These are phyloP conservation scores for Amphimedon queenslandica DNA, from an alignment of 37 sponge, comb jelly and placozoan species.

Conservation along the genomic window DNA sequence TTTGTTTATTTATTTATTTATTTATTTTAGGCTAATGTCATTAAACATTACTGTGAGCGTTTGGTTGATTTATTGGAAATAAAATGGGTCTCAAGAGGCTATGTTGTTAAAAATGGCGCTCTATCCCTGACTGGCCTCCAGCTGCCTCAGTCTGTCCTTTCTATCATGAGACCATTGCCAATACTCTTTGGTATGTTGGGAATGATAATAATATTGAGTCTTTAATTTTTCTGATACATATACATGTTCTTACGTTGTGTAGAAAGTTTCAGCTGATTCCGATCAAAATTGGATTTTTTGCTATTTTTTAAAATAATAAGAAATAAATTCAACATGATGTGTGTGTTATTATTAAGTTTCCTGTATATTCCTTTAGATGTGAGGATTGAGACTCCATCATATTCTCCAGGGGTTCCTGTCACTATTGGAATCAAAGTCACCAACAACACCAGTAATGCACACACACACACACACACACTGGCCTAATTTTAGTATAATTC, in stretches of 20 bases:
- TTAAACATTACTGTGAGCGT: slow-evolving; percentile 40
- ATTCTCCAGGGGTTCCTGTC: background rate
- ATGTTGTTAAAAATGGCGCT: background rate
- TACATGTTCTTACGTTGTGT: too few relatives aligned
- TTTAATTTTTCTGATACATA: too few relatives aligned
- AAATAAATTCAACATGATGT: too few relatives aligned
- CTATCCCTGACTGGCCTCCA: slow-evolving; percentile 25
- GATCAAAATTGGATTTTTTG: too few relatives aligned
- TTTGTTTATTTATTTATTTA: background rate
- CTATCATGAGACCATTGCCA: slow-evolving; percentile 32
- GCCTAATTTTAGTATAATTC: too few relatives aligned
- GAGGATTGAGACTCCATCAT: background rate
- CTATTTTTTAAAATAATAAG: too few relatives aligned
- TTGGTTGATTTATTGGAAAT: slow-evolving; percentile 17
- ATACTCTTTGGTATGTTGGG: slow-evolving; percentile 54
- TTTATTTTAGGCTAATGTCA: slow-evolving; percentile 7
- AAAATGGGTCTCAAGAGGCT: slow-evolving; percentile 5
- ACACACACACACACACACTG: background rate
- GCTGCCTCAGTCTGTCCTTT: slow-evolving; percentile 11
- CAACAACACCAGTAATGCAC: slow-evolving; percentile 2
- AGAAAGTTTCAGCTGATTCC: too few relatives aligned
- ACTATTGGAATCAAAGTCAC: background rate
- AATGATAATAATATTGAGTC: too few relatives aligned
- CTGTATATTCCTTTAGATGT: too few relatives aligned
- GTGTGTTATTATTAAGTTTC: too few relatives aligned